Base-by-base conservation (phyloP, 2,113 vertebrate species). In the Climacteris rufus region DNA sequence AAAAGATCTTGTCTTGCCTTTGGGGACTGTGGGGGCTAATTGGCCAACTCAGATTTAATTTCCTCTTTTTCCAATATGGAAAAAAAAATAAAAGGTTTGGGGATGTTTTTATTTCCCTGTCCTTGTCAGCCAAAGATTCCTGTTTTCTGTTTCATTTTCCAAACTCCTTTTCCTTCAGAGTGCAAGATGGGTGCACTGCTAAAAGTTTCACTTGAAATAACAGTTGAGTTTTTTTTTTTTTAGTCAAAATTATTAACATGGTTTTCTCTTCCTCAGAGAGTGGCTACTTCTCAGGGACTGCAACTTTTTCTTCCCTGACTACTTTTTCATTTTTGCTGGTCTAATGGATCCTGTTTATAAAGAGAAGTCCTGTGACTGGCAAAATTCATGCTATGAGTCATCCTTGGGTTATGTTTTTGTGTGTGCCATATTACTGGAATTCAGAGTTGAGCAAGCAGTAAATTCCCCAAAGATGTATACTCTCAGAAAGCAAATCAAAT, bases 1-100 rank as follows among this genome's bases (percentile, higher is more conserved):
- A 89, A 96, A 96, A 91, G 90, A 95, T 97, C 85, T 93, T 76
- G 81, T 92, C 66, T 92, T 91, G 45, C 81, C 90, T 87, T 75
- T 94, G 91, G 87, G 95, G 79, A 94, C 76, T 75, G 81, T 90
- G 82, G 68, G 83, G 76, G 59, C 88, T 96, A 90, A 96, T 91
- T 93, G 92, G 93, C 93, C 92, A 88, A 83, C 61, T 89, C 74
- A 74, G 65, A 81, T 91, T 93, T 95, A 75, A 95, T 96, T 96
- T 97, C 54, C 56, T 69, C 7, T n/a, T 93, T 45, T 93, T 96
- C 53, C 61, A 79, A 65, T 5, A 42, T 80, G 45, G 12, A 7
- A 28, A 78, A 57, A 68, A 40, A 39, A 45, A 54, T 10, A 23
- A 64, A 66, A 30, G 2, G 9, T 80, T 77, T 70, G 31, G 52